A percentile compares a stretch with the other conserved stretches of the same genome.
Evolutionary conservation across 1,140 invertebrate species (phyloP).

Genomic region (Colletes latitarsis): DNA sequence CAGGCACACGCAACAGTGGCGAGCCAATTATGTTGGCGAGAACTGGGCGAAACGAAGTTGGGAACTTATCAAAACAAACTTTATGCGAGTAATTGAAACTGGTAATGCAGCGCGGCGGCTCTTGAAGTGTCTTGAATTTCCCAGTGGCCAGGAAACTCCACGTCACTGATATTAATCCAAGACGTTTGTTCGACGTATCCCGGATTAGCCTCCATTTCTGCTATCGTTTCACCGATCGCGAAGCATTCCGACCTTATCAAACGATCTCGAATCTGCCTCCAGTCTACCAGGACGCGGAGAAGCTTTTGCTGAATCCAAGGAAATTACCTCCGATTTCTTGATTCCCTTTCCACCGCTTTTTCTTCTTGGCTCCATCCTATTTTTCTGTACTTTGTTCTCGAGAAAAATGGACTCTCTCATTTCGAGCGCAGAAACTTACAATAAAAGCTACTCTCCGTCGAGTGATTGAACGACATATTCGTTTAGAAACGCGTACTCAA

Average conservation of each 20-base stretch:
- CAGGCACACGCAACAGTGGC: not conserved
- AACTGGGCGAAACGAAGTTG: constrained; percentile 33
- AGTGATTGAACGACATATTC: no score
- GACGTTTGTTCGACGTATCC: constrained; percentile 11
- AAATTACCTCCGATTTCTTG: constrained; percentile 29
- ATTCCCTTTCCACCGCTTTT: not conserved
- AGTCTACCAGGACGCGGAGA: constrained; percentile 4
- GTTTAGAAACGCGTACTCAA: no score
- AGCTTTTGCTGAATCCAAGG: not conserved
- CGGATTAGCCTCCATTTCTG: constrained; percentile 26
- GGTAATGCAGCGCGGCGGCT: constrained; percentile 3
- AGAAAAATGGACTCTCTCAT: not conserved
- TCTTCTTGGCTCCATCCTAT: not conserved
- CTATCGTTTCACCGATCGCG: constrained; percentile 25
- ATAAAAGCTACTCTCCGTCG: no score
- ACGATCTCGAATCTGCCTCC: constrained; percentile 11
- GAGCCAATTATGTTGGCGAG: not conserved
- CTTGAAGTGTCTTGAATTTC: constrained; percentile 26
- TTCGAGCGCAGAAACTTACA: no score
- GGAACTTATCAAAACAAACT: constrained; percentile 35
- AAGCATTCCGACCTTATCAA: constrained; percentile 12
- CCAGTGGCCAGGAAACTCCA: not conserved
- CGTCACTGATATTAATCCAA: constrained; percentile 21
- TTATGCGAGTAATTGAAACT: constrained; percentile 43
- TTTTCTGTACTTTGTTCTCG: not conserved